Conservation (phyloP, 2,113 vertebrate genomes). For the Calypte anna region DNA sequence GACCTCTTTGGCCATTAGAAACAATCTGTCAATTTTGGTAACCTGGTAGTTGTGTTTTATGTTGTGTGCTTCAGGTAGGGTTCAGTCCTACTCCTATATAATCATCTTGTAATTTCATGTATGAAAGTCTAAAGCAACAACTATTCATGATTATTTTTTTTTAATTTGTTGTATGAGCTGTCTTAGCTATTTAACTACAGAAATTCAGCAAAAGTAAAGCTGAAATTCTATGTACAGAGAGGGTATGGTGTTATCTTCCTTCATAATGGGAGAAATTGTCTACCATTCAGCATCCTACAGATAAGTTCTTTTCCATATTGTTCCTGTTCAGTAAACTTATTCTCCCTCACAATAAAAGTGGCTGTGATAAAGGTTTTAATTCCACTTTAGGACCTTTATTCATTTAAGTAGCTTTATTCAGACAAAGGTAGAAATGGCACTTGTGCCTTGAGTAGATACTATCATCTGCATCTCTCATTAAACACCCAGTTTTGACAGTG, state of each 20-base stretch:
- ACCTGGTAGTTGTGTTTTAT: background rate
- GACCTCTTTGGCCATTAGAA: background rate
- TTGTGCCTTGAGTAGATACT: background rate
- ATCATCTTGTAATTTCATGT: background rate
- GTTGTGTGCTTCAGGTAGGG: background rate
- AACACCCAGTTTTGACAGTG: background rate
- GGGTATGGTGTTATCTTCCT: rapidly evolving
- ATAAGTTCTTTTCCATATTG: background rate
- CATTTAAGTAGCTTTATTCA: background rate
- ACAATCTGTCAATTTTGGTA: background rate
- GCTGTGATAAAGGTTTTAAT: background rate
- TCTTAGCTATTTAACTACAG: background rate
- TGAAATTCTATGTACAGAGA: background rate
- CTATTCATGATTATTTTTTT: background rate
- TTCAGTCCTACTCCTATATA: background rate
- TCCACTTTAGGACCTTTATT: background rate
- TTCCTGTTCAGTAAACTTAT: background rate
- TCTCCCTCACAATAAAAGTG: background rate
- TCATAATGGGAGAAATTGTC: background rate
- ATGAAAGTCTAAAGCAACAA: background rate
- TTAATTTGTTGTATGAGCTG: background rate
- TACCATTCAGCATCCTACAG: background rate
- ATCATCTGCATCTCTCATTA: background rate
- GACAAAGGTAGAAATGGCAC: background rate
- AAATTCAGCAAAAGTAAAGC: background rate